Conservation (phyloP, 2,888 invertebrate species). For the Arrhopalites spinosus region DNA sequence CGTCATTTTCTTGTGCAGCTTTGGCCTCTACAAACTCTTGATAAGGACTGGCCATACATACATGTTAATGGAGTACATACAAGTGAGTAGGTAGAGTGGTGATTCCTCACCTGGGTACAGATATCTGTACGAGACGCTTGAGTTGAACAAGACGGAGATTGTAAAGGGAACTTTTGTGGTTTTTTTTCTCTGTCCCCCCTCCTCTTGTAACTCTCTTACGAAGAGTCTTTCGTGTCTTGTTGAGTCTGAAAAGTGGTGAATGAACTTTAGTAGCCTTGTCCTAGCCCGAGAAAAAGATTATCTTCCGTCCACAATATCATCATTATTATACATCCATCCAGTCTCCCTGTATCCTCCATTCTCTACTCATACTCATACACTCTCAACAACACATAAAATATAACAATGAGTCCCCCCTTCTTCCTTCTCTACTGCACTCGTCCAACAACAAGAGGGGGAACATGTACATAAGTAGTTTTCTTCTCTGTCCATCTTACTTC, state of each 20-base stretch:
- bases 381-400: background rate
- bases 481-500: too few relatives aligned
- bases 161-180: conserved; percentile 12
- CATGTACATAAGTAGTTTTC: too few relatives aligned
- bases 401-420: background rate
- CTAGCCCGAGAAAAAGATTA: conserved; percentile 38
- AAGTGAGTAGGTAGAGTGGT: background rate
- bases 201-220: too few relatives aligned
- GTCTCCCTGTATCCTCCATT: background rate
- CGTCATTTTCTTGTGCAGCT: too few relatives aligned
- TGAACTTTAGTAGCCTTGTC: conserved; percentile 49
- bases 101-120: background rate
- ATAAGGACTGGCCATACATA: background rate
- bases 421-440: background rate
- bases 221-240: conserved; percentile 30
- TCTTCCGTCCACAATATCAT: conserved; percentile 36
- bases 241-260: conserved; percentile 42
- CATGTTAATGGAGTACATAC: background rate
- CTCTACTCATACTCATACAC: background rate
- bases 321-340: conserved; percentile 23
- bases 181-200: conserved; percentile 1
- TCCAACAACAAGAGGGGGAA: too few relatives aligned
- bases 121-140: background rate
- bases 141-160: conserved; percentile 12
- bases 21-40: too few relatives aligned